Conservation (phyloP, 2,113 vertebrate genomes). For the Pterocles orientalis region DNA sequence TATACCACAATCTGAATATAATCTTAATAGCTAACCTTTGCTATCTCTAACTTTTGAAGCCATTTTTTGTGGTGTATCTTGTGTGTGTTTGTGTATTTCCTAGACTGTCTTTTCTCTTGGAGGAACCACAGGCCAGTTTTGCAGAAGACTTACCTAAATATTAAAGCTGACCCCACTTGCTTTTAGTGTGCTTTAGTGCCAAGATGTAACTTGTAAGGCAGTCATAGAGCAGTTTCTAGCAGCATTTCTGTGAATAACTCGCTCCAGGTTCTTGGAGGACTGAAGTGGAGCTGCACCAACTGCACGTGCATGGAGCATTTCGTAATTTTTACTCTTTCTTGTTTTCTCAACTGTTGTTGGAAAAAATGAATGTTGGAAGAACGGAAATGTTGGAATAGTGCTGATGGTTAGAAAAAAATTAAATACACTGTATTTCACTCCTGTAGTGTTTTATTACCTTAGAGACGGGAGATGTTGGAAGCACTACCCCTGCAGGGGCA, state of each 20-base stretch:
- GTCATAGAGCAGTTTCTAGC: background rate
- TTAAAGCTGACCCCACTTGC: fast-evolving
- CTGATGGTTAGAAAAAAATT: fast-evolving
- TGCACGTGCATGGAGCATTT: fast-evolving
- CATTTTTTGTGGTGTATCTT: background rate
- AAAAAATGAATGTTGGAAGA: background rate
- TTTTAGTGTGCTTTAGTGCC: background rate
- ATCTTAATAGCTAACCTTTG: background rate
- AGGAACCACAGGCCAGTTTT: background rate
- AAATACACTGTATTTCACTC: fast-evolving
- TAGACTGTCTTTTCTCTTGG: background rate
- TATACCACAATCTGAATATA: background rate
- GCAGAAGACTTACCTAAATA: background rate
- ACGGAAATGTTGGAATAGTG: background rate
- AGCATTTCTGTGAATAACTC: background rate
- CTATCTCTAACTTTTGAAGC: background rate
- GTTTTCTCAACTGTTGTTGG: background rate
- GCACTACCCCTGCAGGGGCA: fast-evolving
- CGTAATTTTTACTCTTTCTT: background rate
- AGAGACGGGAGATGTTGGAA: fast-evolving
- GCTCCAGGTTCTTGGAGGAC: background rate
- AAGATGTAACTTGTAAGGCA: background rate
- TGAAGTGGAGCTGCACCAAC: background rate
- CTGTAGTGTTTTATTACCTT: fast-evolving
- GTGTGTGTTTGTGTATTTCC: background rate